phyloP scores from a whole-genome alignment of 1,140 invertebrate species.

The Lepidurus couesii region DNA sequence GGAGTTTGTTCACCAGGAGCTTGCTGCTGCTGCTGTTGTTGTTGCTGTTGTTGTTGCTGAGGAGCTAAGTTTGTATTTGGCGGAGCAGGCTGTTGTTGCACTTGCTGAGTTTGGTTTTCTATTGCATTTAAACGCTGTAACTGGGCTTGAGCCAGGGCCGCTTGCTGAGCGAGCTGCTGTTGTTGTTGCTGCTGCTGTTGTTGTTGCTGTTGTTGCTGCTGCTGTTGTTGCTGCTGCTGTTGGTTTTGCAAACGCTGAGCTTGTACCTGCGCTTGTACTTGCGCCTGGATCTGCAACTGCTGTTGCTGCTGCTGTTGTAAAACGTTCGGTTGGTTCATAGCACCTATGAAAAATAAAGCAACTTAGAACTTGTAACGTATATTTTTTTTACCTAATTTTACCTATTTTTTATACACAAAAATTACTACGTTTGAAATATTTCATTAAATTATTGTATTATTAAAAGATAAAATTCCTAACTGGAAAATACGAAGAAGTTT shows the following conservation, averaged over 20 bases:
- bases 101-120: slow-evolving; percentile 29
- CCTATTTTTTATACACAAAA: neutral
- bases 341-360: neutral
- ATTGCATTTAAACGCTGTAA: slow-evolving; percentile 25
- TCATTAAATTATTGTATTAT: neutral
- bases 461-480: neutral
- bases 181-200: slow-evolving; percentile 39
- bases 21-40: slow-evolving; percentile 35
- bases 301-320: slow-evolving; percentile 30
- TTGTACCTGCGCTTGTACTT: slow-evolving; percentile 25
- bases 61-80: slow-evolving; percentile 26
- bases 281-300: slow-evolving; percentile 29
- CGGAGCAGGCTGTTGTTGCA: slow-evolving; percentile 33
- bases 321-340: slow-evolving; percentile 24
- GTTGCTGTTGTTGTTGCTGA: slow-evolving; percentile 36
- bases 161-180: slow-evolving; percentile 25
- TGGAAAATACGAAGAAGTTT: no score
- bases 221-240: slow-evolving; percentile 33
- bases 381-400: neutral
- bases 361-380: neutral
- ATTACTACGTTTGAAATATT: neutral
- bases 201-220: slow-evolving; percentile 42
- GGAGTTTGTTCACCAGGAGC: neutral
- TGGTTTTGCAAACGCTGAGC: slow-evolving; percentile 30
- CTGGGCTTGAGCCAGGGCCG: slow-evolving; percentile 23